Conservation (phyloP, 2,797 vertebrate species). For the Catostomus latipinnis region DNA sequence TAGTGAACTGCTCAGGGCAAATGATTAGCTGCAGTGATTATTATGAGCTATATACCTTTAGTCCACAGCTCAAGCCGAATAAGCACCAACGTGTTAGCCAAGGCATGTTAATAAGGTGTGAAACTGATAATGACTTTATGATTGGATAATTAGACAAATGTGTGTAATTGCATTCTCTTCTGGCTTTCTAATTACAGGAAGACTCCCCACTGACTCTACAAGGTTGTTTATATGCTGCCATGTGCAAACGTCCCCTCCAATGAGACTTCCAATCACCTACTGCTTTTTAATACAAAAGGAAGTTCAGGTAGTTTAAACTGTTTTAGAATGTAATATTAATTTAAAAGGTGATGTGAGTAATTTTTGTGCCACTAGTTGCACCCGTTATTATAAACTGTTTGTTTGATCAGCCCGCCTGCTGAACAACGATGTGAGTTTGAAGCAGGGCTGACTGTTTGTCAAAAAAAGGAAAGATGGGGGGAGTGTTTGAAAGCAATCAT, state of each 20-base stretch:
- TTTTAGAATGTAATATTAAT: no score
- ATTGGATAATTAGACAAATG: conserved; percentile 85
- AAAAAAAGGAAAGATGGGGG: not conserved
- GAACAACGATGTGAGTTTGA: not conserved
- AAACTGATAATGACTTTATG: conserved; percentile 84
- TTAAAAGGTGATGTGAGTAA: not conserved
- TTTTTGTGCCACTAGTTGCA: not conserved
- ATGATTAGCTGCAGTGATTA: conserved; percentile 61
- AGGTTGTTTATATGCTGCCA: conserved; percentile 59
- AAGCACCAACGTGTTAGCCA: conserved; percentile 65
- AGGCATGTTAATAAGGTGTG: conserved; percentile 83
- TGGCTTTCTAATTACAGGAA: conserved; percentile 76
- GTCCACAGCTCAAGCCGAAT: conserved; percentile 64
- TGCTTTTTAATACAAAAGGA: not conserved
- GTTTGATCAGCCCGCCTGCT: not conserved
- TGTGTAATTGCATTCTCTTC: conserved; percentile 77
- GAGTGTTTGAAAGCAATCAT: not conserved
- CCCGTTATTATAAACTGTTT: not conserved
- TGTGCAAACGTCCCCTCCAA: conserved; percentile 67
- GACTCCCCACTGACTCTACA: conserved; percentile 73
- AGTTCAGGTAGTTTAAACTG: no score
- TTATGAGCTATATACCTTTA: conserved; percentile 57
- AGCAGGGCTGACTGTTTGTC: not conserved
- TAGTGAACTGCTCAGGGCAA: conserved; percentile 55
- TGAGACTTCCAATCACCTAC: conserved; percentile 21